Evolutionary conservation across 1,140 invertebrate genomes (phyloP).

Genomic region (Calliopsis andreniformis): DNA sequence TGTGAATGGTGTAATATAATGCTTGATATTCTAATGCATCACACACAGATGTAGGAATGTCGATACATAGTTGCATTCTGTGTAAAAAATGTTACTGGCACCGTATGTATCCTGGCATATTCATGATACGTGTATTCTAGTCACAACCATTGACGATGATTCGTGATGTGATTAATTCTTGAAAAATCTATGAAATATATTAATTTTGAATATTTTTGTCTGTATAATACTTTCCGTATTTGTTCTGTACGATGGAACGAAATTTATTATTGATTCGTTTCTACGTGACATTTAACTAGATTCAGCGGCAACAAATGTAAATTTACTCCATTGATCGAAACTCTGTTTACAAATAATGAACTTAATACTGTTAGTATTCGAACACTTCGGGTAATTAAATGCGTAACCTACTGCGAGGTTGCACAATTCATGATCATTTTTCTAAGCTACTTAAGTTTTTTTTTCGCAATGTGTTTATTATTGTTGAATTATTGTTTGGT

Average conservation of each 20-base stretch:
- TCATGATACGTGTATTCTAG: background rate
- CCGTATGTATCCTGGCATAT: background rate
- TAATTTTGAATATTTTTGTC: too few species aligned
- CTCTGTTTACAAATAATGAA: too few species aligned
- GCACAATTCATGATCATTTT: too few species aligned
- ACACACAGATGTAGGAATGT: background rate
- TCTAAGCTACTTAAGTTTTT: too few species aligned
- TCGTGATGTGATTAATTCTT: background rate
- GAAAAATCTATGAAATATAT: background rate
- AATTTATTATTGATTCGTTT: slow-evolving; percentile 12
- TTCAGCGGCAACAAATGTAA: slow-evolving; percentile 5
- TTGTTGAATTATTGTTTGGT: too few species aligned
- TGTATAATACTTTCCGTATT: background rate
- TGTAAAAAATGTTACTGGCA: background rate
- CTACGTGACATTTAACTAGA: background rate
- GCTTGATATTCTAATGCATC: background rate
- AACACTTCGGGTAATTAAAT: too few species aligned
- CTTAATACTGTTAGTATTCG: too few species aligned
- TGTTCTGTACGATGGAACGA: background rate
- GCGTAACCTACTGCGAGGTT: too few species aligned
- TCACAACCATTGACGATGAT: background rate
- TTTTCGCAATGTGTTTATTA: too few species aligned
- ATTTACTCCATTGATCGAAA: too few species aligned
- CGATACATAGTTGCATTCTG: background rate
- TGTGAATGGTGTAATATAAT: background rate